Evolutionary conservation across 1,140 invertebrate species (phyloP).

Genomic region (Elysia chlorotica): DNA sequence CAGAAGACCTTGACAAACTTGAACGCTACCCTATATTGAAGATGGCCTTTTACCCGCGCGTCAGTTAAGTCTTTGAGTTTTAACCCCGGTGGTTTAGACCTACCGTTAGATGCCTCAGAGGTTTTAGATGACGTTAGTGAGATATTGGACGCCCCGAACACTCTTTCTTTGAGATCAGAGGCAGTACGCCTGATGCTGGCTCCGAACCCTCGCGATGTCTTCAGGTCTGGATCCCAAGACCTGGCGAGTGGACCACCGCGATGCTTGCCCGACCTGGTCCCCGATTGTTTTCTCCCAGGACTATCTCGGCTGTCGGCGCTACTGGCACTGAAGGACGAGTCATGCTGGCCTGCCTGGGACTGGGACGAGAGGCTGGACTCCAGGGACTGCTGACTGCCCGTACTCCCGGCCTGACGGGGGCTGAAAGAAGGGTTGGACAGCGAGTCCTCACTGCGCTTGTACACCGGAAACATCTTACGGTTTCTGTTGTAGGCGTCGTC

Average conservation of each 20-base stretch:
- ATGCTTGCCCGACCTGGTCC: background rate
- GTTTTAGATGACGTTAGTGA: slow-evolving; percentile 12
- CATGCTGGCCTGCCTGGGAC: too few relatives aligned
- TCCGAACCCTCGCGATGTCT: slow-evolving; percentile 26
- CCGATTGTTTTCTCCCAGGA: background rate
- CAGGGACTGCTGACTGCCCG: too few relatives aligned
- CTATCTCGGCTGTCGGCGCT: background rate
- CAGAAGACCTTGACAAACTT: slow-evolving; percentile 46
- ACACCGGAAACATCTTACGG: background rate
- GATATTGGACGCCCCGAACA: slow-evolving; percentile 12
- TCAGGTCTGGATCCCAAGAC: slow-evolving; percentile 32
- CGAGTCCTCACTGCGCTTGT: too few relatives aligned
- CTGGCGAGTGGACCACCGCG: background rate
- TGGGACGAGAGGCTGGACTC: background rate
- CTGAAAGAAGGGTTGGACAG: background rate
- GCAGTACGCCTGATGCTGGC: slow-evolving; percentile 33
- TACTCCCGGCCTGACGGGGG: background rate
- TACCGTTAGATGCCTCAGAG: too few relatives aligned
- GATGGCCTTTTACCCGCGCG: slow-evolving; percentile 31
- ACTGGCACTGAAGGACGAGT: background rate
- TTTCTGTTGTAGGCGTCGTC: slow-evolving; percentile 19
- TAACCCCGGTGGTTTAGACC: slow-evolving; percentile 24
- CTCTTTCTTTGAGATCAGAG: slow-evolving; percentile 44
- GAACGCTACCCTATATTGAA: slow-evolving; percentile 34
- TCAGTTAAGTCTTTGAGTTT: slow-evolving; percentile 35